A percentile compares a stretch with the other conserved stretches of the same genome.
Evolutionary conservation across 2,888 invertebrate species (phyloP).

Genomic region (Altica lythri): DNA sequence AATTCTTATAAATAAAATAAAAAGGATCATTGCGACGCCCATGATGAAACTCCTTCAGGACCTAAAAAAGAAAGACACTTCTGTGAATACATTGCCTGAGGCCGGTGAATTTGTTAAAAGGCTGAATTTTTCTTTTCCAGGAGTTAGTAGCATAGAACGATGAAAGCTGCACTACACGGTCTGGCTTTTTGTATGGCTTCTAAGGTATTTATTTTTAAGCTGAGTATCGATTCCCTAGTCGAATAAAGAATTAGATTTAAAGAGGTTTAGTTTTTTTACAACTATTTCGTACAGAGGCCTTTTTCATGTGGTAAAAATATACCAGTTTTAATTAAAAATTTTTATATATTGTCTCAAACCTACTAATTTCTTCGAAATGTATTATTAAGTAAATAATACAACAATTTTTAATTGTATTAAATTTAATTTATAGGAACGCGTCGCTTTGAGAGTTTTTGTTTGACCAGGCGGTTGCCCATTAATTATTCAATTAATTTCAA

Average conservation of each 20-base stretch:
- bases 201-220: constrained; percentile 6
- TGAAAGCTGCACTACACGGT: background rate
- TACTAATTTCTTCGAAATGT: too few species aligned
- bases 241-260: background rate
- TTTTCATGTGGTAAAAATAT: too few species aligned
- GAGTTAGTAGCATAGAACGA: background rate
- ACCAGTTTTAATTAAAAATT: too few species aligned
- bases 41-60: too few species aligned
- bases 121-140: constrained; percentile 5
- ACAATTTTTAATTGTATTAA: too few species aligned
- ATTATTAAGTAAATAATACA: too few species aligned
- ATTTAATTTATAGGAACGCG: too few species aligned
- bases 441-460: too few species aligned
- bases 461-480: constrained; percentile 14
- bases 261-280: background rate
- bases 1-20: too few species aligned
- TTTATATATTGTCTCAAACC: too few species aligned
- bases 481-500: constrained; percentile 22
- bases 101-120: constrained; percentile 39
- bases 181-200: constrained; percentile 9
- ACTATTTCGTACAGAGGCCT: too few species aligned
- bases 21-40: too few species aligned
- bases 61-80: constrained; percentile 26
- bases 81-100: constrained; percentile 25
- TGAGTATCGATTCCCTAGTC: constrained; percentile 1